Evolutionary conservation across 2,888 invertebrate species (phyloP), one percentile per base, ranked within the genome.

Genomic region (Hemicrepidius hirtus): DNA sequence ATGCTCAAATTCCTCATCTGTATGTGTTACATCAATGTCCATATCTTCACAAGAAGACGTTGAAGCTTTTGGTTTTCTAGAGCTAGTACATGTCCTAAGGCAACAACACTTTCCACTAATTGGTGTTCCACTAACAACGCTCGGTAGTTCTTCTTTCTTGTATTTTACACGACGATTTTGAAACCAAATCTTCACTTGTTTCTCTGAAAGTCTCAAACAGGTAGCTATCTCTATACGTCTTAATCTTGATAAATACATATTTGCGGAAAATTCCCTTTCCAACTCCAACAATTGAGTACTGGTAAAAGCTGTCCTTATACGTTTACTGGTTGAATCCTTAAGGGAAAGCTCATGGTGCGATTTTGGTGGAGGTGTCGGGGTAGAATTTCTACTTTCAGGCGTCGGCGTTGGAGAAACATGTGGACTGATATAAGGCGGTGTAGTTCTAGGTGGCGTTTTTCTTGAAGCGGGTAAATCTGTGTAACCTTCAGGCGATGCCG

Each of bases 111-210:
- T 89, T n/a, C 76, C 53, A 21, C 74, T 71, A 13, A 76, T 32
- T 10, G 74, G 50, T 28, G 46, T 62, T 16, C 76, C 79, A 57
- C 28, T 75, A 28, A 75, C 77, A 18, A 72, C 76, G 10, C 71
- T 75, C 6, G 93, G 93, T 6, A 91, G 86, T 81, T 94, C 94
- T 77, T 96, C 96, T 82, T 97, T 97, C 89, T 97, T 97, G 86
- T 95, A 91, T 85, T 97, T 97, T 0, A 97, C 97, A 1, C 97
- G 90, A 5, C 97, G 91, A 85, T 97, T 97, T 85, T 97, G 96
- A 86, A 97, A 97, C 97, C 97, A 96, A 78, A 95, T 95, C 85
- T 95, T 97, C 76, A 97, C 97, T 88, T 97, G 97, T 83, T 97
- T 98, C 86, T 98, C 98, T 0, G 96, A 96, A 0, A 98, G 87